Evolutionary conservation across 2,113 vertebrate species (phyloP), one percentile per base, ranked within the genome.

Genomic region (Notarius quadriscutis): DNA sequence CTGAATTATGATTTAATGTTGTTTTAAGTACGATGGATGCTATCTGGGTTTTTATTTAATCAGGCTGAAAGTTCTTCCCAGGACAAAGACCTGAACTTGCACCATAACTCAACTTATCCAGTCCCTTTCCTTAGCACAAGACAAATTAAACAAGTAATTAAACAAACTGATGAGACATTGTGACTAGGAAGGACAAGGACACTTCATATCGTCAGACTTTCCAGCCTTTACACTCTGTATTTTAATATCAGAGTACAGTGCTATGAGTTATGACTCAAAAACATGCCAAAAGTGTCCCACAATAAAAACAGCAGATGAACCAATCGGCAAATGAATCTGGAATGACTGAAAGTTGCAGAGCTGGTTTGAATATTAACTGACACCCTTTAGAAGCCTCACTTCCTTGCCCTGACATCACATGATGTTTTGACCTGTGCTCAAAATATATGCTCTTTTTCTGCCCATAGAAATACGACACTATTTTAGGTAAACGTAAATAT

Each of bases 1-100:
- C 51, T 57, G 80, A 87, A 87, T 90, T 87, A 86, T 91, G 67
- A 63, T 62, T 85, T 87, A 88, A 81, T 63, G 15, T 77, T 8
- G 57, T 85, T 88, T 85, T 83, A 87, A 89, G 81, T 71, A 55
- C 27, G 50, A 74, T 55, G 69, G 80, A 88, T 86, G 84, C 60
- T 67, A 80, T 62, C 34, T 41, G 65, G 67, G 57, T 72, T 86
- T 86, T 84, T 77, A 84, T 86, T 69, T 88, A 90, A 90, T 91
- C 86, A 91, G 81, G 84, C 79, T 86, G 67, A 87, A 83, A 71
- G 86, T 60, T 69, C 58, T 74, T 58, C 81, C 51, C 41, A 51
- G 77, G 83, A 81, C 14, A 71, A 69, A 30, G 41, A 81, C 27
- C 51, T 74, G 12, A 84, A 84, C 77, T 87, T 48, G 15, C 58